Percentiles rank a stretch among this genome's conserved stretches.
These are phyloP conservation scores for Amphilophus citrinellus DNA, from an alignment of 2,113 vertebrate species.

Conservation along the genomic window DNA sequence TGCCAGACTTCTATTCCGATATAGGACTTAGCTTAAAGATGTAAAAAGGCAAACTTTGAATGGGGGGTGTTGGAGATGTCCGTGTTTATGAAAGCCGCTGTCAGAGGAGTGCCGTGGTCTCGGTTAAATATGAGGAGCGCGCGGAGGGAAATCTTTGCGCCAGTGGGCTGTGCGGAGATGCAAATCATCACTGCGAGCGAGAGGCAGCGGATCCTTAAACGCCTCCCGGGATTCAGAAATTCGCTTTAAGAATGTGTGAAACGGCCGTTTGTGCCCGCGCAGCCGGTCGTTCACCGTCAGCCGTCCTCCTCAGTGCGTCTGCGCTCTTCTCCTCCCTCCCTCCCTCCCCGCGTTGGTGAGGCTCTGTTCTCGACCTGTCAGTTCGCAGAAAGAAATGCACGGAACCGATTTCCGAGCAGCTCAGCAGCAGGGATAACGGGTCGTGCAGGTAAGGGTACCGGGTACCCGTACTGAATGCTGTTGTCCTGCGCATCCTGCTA, in stretches of 20 bases:
- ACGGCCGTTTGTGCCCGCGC: neutral
- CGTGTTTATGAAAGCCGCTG: neutral
- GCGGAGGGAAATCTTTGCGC: neutral
- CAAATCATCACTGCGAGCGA: neutral
- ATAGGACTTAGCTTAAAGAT: too few species aligned
- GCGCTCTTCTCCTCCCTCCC: constrained; percentile 32
- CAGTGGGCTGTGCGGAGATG: neutral
- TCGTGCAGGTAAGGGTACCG: neutral
- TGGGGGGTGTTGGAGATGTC: neutral
- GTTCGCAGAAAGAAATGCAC: constrained; percentile 18
- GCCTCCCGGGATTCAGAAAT: neutral
- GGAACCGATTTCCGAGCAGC: constrained; percentile 10
- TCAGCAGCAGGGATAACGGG: neutral
- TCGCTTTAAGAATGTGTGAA: neutral
- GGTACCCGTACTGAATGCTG: neutral
- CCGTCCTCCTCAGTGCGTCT: constrained; percentile 56
- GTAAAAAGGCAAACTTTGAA: too few species aligned
- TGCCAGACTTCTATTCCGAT: too few species aligned
- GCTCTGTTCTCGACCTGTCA: constrained; percentile 36
- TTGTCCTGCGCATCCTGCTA: neutral
- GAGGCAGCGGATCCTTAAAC: neutral
- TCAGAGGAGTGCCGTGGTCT: neutral
- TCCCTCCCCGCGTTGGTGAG: neutral
- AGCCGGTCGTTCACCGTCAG: neutral
- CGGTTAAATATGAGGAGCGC: neutral